Percentiles rank a stretch among this genome's conserved stretches.
Conservation (phyloP, 1,140 invertebrate genomes). For the Panulirus ornatus region DNA sequence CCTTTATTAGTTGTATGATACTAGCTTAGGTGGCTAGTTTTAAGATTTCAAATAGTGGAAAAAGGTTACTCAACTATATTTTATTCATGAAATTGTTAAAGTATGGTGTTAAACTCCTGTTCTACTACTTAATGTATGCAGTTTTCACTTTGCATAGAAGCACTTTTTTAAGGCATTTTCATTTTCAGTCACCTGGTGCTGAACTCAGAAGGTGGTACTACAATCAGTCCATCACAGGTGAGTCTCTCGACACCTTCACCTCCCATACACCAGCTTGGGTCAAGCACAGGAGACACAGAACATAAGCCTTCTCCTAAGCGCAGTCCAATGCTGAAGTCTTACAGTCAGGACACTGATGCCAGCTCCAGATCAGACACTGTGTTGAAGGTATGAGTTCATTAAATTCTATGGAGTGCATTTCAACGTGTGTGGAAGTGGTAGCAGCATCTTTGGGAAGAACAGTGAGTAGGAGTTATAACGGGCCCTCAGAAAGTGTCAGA, state of each 20-base stretch:
- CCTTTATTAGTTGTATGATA: too few species aligned
- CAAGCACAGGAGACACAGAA: slow-evolving; percentile 9
- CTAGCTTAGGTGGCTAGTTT: too few species aligned
- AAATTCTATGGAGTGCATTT: not conserved
- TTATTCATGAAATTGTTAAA: not conserved
- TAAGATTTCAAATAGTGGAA: too few species aligned
- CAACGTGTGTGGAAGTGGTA: slow-evolving; percentile 28
- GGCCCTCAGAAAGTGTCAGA: not conserved
- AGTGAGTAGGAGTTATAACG: not conserved
- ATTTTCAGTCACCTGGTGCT: slow-evolving; percentile 43
- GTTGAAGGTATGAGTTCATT: slow-evolving; percentile 49
- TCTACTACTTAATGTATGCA: not conserved
- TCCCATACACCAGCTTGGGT: not conserved
- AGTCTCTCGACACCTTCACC: slow-evolving; percentile 35
- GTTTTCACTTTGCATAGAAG: not conserved
- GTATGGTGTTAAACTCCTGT: not conserved
- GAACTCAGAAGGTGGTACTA: slow-evolving; percentile 41
- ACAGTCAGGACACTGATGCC: slow-evolving; percentile 49
- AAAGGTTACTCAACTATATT: not conserved
- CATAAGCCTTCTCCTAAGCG: slow-evolving; percentile 40
- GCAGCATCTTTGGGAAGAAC: slow-evolving; percentile 8
- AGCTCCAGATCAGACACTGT: slow-evolving; percentile 2
- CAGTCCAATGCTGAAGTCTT: slow-evolving; percentile 65
- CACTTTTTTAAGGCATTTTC: not conserved
- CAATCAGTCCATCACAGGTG: slow-evolving; percentile 48